Conservation (phyloP, 2,888 invertebrate genomes). For the Melieria crassipennis region DNA sequence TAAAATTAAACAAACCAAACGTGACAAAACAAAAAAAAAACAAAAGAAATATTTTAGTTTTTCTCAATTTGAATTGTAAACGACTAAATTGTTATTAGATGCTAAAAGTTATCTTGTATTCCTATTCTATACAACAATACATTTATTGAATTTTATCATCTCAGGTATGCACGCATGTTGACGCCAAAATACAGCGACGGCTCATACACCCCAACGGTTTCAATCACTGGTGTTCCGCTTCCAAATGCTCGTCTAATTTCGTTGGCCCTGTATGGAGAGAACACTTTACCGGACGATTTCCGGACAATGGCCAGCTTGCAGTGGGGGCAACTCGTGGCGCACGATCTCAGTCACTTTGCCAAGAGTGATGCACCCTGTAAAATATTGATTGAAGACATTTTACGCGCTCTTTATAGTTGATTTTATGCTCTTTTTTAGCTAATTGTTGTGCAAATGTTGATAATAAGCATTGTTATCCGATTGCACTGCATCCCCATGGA, state of each 20-base stretch:
- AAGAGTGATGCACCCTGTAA: conserved; percentile 46
- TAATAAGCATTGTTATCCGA: conserved; percentile 65
- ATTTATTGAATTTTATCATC: no score
- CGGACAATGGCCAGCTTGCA: conserved; percentile 57
- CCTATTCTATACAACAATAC: no score
- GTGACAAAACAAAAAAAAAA: no score
- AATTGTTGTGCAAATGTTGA: conserved; percentile 51
- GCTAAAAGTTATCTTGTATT: no score
- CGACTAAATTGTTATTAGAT: no score
- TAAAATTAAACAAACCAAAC: not conserved
- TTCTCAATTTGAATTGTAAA: no score
- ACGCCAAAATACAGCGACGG: conserved; percentile 48
- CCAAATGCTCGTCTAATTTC: conserved; percentile 57
- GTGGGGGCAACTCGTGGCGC: conserved; percentile 57
- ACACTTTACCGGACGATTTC: conserved; percentile 47
- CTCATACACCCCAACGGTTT: conserved; percentile 40
- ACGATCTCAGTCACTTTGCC: conserved; percentile 52
- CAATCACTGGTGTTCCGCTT: conserved; percentile 40
- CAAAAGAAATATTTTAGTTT: no score
- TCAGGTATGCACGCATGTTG: conserved; percentile 51
- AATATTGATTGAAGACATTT: conserved; percentile 2
- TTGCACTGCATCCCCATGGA: conserved; percentile 69
- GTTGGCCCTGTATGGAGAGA: conserved; percentile 53
- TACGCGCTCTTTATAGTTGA: not conserved
- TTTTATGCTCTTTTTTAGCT: conserved; percentile 25